Conservation (phyloP, 2,797 vertebrate genomes). For the Prionace glauca region DNA sequence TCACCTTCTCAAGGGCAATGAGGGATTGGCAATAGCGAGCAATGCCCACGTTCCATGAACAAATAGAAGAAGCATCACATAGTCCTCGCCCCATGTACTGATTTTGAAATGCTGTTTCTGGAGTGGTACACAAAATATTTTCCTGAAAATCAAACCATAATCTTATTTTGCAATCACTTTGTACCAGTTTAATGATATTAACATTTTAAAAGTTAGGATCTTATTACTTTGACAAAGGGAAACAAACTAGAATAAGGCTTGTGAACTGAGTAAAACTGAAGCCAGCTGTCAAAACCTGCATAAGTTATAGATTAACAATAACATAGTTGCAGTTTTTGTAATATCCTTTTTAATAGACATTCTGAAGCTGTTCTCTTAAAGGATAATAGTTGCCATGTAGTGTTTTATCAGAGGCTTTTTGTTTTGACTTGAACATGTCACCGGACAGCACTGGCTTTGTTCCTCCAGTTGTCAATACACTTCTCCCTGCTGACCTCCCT, state of each 20-base stretch:
- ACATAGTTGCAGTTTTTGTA: background rate
- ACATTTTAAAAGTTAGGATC: background rate
- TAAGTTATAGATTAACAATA: background rate
- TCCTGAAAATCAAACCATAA: background rate
- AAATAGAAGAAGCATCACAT: background rate
- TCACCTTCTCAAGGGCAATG: too few relatives aligned
- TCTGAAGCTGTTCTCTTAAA: background rate
- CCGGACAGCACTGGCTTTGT: background rate
- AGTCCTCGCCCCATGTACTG: background rate
- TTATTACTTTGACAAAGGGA: background rate
- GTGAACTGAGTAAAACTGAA: background rate
- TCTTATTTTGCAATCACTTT: background rate
- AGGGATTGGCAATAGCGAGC: too few relatives aligned
- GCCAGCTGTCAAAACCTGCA: background rate
- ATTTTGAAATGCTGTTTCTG: background rate
- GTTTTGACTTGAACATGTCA: background rate
- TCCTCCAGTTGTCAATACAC: background rate
- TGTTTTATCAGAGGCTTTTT: background rate
- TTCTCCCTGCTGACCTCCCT: too few relatives aligned
- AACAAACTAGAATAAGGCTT: background rate
- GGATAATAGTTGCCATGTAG: background rate
- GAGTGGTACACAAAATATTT: background rate
- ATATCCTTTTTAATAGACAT: background rate
- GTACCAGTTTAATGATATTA: background rate
- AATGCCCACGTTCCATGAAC: too few relatives aligned